Base-by-base conservation (phyloP, 2,888 invertebrate genomes). In the Perithous albicinctus region DNA sequence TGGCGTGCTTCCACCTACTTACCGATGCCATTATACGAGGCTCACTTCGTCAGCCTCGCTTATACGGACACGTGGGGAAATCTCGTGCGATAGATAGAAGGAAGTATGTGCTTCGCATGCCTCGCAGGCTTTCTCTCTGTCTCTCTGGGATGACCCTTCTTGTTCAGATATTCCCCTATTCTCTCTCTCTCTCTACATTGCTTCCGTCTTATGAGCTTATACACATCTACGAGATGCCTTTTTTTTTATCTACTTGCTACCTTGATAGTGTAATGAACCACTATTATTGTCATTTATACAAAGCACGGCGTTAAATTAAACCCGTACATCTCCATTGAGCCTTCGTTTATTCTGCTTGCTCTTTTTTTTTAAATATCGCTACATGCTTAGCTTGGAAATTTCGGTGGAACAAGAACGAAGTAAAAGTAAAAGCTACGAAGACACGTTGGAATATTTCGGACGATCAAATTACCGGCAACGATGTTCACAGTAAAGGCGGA, bases 1-100 rank as follows among this genome's bases (percentile, higher is more conserved):
- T 76, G 76, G 67, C 76, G 76, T 76, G 76, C 59, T 76, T 76
- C 59, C 46, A 32, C 20, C 59, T 67, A 76, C 76, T 76, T 76
- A 76, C 46, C 76, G 46, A 76, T 76, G 76, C 67, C 23, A 76
- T 67, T 76, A 67, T 59, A 67, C 46, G 23, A 32, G 76, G 61
- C 69, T 77, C 67, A 63, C 67, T 69, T 61, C 67, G 76, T 69
- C 76, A 77, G 56, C n/a, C 56, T 8, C 23, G 18, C 48, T 32
- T 26, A 23, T 20, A 29, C 26, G 6, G 18, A 59, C 23, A 23
- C 35, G 63, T 8, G 15, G 41, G 26, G n/a, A 59, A 67, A 38
- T 48, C 46, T 69, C 10, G 29, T 1, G 23, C 32, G 61, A 43
- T 63, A 29, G 56, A 41, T 56, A 38, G 66, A 46, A 76, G 7